Percentiles rank a stretch among this genome's conserved stretches.
These are phyloP conservation scores for Acanthococcus lagerstroemiae DNA, from an alignment of 2,888 invertebrate species.

Conservation along the genomic window DNA sequence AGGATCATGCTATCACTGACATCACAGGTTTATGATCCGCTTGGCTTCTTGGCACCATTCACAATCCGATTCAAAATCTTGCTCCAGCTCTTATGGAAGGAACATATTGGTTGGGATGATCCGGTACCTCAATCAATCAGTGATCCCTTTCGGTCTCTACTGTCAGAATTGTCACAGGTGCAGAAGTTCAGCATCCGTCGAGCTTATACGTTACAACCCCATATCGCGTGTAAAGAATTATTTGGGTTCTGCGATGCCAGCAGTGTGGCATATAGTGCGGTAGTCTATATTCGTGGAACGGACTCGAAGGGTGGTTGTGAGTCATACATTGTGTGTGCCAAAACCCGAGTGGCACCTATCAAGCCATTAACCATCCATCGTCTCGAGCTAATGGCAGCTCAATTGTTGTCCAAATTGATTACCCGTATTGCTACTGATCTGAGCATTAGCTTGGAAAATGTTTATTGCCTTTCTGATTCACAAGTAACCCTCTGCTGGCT, in stretches of 20 bases:
- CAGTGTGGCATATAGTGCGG: not conserved
- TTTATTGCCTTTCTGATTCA: not conserved
- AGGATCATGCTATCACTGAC: not conserved
- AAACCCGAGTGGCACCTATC: not conserved
- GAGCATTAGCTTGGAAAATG: not conserved
- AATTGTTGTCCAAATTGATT: not conserved
- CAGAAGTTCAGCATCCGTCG: not conserved
- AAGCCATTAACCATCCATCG: not conserved
- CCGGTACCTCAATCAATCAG: not conserved
- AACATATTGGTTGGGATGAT: not conserved
- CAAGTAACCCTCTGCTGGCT: not conserved
- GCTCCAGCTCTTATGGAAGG: not conserved
- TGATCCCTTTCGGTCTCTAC: not conserved
- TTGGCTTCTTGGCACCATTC: not conserved
- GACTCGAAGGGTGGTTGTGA: not conserved
- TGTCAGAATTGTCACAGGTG: not conserved
- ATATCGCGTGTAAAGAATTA: not conserved
- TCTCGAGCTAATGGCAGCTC: not conserved
- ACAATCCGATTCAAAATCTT: not conserved
- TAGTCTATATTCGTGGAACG: not conserved
- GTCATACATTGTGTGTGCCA: not conserved
- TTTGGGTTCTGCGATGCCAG: conserved; percentile 7
- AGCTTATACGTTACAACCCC: not conserved
- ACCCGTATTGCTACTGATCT: not conserved
- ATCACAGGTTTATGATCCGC: not conserved